These are phyloP conservation scores for Euclidia mi DNA, from an alignment of 2,888 invertebrate species.

Conservation along the genomic window DNA sequence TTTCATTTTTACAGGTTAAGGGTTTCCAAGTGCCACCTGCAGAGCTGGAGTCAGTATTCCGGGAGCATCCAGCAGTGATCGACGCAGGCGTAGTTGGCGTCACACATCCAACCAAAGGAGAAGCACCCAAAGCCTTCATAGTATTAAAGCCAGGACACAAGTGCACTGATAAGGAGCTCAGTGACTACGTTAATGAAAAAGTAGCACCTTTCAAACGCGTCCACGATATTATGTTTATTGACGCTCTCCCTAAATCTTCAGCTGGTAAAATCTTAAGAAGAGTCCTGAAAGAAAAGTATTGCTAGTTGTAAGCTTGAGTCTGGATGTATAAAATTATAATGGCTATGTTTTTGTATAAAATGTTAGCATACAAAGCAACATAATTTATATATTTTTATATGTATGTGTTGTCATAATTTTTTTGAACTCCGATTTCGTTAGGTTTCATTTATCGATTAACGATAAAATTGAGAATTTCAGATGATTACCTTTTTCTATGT, in stretches of 20 bases:
- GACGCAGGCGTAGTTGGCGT: conserved; percentile 97
- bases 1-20: conserved; percentile 85
- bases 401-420: too few relatives aligned
- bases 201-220: conserved; percentile 95
- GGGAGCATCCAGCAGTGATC: conserved; percentile 92
- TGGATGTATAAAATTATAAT: neutral
- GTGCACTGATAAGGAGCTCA: conserved; percentile 87
- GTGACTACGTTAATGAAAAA: conserved; percentile 91
- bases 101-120: conserved; percentile 92
- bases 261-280: conserved; percentile 95
- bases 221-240: conserved; percentile 91
- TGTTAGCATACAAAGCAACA: too few relatives aligned
- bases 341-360: too few relatives aligned
- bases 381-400: too few relatives aligned
- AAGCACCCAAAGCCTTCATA: conserved; percentile 94
- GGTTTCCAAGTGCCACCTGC: conserved; percentile 96
- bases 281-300: conserved; percentile 86
- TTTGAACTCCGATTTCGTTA: too few relatives aligned
- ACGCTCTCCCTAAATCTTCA: conserved; percentile 93
- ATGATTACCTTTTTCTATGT: too few relatives aligned
- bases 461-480: too few relatives aligned
- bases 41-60: conserved; percentile 94
- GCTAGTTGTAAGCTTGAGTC: conserved; percentile 41
- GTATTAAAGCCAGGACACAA: conserved; percentile 79
- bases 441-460: too few relatives aligned